phyloP scores from a whole-genome alignment of 2,113 vertebrate genomes.

The Thymallus thymallus region DNA sequence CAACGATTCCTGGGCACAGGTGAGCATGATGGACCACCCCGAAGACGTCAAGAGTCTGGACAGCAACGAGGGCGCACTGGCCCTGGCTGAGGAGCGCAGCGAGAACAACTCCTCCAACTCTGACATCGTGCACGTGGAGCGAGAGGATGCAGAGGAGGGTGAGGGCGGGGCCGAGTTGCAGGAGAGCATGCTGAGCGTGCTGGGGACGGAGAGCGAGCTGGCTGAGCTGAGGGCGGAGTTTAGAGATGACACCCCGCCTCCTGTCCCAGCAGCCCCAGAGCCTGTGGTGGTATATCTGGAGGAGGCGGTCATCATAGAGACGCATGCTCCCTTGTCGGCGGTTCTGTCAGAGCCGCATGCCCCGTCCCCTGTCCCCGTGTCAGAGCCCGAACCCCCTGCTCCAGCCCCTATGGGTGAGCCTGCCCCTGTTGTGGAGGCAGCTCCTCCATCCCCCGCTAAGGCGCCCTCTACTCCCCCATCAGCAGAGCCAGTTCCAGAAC shows the following conservation, averaged over 20 bases:
- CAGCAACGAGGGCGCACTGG: conserved; percentile 78
- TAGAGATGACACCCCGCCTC: conserved; percentile 29
- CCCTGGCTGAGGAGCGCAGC: conserved; percentile 84
- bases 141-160: conserved; percentile 79
- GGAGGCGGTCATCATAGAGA: conserved; percentile 52
- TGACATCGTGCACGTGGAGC: conserved; percentile 95
- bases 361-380: conserved; percentile 12
- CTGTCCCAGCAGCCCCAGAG: conserved; percentile 10
- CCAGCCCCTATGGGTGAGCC: conserved; percentile 30
- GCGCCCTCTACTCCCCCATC: conserved; percentile 33
- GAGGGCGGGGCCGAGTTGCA: conserved; percentile 48
- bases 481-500: conserved; percentile 36
- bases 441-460: conserved; percentile 28
- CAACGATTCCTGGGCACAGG: conserved; percentile 92
- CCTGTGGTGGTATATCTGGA: conserved; percentile 52
- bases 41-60: conserved; percentile 95
- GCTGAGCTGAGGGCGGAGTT: conserved; percentile 64
- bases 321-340: conserved; percentile 49
- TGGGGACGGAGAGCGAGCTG: conserved; percentile 73
- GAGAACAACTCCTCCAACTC: conserved; percentile 99
- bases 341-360: conserved; percentile 42
- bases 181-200: conserved; percentile 70
- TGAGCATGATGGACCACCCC: conserved; percentile 85
- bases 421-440: conserved; percentile 37
- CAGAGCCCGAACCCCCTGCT: conserved; percentile 47